Conservation (phyloP, 2,113 vertebrate species). For the Chaenogobius annularis region DNA sequence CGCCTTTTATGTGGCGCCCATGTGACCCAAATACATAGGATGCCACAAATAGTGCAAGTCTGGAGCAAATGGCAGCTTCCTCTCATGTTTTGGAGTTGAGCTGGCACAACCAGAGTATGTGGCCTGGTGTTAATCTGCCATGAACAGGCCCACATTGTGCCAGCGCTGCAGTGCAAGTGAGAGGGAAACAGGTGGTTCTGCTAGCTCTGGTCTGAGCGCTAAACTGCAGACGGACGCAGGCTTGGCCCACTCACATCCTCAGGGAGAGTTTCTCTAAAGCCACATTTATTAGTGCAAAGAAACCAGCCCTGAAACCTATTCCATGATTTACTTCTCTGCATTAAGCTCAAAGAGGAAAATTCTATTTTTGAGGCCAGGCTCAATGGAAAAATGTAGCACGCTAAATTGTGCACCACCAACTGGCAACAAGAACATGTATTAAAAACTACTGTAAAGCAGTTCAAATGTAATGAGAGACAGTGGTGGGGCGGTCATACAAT, state of each 20-base stretch:
- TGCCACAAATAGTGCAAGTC: conserved; percentile 75
- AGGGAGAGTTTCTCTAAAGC: conserved; percentile 45
- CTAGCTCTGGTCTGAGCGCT: conserved; percentile 37
- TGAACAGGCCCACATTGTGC: conserved; percentile 73
- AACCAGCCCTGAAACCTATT: conserved; percentile 54
- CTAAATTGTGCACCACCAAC: background rate
- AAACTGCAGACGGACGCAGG: conserved; percentile 46
- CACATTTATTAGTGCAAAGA: conserved; percentile 48
- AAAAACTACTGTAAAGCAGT: background rate
- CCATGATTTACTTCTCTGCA: conserved; percentile 31
- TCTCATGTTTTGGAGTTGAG: conserved; percentile 76
- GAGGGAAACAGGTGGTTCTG: conserved; percentile 75
- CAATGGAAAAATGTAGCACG: conserved; percentile 1
- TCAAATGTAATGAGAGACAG: background rate
- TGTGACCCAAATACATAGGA: conserved; percentile 85
- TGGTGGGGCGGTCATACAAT: background rate
- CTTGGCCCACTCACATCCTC: conserved; percentile 57
- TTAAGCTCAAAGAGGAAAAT: conserved; percentile 10
- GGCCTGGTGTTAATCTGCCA: conserved; percentile 73
- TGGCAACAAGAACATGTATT: background rate
- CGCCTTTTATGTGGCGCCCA: conserved; percentile 81
- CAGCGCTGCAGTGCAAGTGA: conserved; percentile 65
- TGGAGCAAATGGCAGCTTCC: conserved; percentile 65
- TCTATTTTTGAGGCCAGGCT: conserved; percentile 10
- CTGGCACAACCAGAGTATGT: conserved; percentile 79